Conservation (phyloP, 1,140 invertebrate genomes). For the Luehdorfia chinensis region DNA sequence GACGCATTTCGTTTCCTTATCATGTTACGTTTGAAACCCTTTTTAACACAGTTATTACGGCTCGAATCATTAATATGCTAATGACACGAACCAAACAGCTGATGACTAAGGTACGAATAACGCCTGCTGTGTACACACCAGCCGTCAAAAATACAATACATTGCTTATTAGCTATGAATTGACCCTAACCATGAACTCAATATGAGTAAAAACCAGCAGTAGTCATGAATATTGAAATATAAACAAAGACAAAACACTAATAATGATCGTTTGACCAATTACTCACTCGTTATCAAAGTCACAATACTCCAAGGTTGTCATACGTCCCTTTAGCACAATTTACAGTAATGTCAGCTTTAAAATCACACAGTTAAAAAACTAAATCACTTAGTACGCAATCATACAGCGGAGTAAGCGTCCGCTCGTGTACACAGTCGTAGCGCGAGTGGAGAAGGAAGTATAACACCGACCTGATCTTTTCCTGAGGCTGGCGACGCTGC, state of each 20-base stretch:
- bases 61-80: no score
- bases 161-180: no score
- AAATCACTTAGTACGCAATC: constrained; percentile 23
- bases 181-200: no score
- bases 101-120: no score
- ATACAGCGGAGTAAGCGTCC: constrained; percentile 30
- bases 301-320: constrained; percentile 28
- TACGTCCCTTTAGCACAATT: constrained; percentile 19
- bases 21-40: no score
- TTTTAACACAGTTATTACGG: no score
- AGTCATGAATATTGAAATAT: no score
- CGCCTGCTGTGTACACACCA: no score
- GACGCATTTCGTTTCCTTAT: no score
- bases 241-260: neutral
- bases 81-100: no score
- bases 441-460: constrained; percentile 57
- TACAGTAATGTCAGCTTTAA: constrained; percentile 11
- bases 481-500: constrained; percentile 46
- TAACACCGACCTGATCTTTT: constrained; percentile 63
- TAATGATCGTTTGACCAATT: neutral
- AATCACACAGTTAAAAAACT: constrained; percentile 21
- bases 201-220: no score
- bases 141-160: no score
- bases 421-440: constrained; percentile 23
- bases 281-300: constrained; percentile 30